These are phyloP conservation scores for Ardeotis arabs DNA, from an alignment of 2,113 vertebrate genomes.

Conservation along the genomic window DNA sequence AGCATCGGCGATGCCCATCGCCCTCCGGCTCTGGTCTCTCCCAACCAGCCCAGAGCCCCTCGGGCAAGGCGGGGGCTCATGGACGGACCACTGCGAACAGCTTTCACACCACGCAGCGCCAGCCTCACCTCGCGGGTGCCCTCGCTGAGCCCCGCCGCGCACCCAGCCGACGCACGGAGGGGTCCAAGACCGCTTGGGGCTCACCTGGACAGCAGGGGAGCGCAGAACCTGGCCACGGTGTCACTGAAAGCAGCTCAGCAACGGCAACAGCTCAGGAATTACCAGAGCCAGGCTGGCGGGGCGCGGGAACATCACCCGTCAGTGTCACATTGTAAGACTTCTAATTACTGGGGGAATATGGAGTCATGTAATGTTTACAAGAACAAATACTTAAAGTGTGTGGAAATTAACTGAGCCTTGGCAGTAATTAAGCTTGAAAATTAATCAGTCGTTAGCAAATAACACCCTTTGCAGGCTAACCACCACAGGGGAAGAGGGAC, in stretches of 20 bases:
- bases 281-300: constrained; percentile 50
- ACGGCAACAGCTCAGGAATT: neutral
- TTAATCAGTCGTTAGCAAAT: constrained; percentile 52
- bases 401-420: constrained; percentile 64
- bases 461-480: constrained; percentile 1
- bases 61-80: neutral
- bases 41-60: neutral
- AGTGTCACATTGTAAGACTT: constrained; percentile 31
- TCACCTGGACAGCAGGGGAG: neutral
- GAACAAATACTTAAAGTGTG: constrained; percentile 64
- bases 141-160: neutral
- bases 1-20: rapidly evolving
- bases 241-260: neutral
- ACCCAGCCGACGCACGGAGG: rapidly evolving
- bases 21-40: neutral
- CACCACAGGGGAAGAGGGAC: neutral
- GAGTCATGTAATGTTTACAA: constrained; percentile 59
- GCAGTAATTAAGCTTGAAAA: constrained; percentile 66
- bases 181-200: neutral
- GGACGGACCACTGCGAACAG: neutral
- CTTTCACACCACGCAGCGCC: no score
- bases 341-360: constrained; percentile 57
- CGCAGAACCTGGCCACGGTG: neutral
- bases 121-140: neutral
- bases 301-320: constrained; percentile 31